Base-by-base conservation (phyloP, 2,797 vertebrate species). In the Phataginus tetradactyla region DNA sequence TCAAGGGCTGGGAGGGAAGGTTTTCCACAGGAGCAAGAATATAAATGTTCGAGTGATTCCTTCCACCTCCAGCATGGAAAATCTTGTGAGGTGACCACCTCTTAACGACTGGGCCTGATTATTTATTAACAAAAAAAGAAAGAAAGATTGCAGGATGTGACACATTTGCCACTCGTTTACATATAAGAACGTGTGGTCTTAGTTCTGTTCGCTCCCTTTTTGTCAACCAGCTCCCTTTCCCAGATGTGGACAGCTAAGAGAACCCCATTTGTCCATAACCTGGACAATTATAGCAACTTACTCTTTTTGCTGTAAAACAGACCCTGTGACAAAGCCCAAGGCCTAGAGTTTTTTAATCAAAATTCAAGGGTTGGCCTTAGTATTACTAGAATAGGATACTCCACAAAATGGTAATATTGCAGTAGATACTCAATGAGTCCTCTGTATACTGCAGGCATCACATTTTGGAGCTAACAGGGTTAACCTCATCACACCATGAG, bases 1-100 rank as follows among this genome's bases (percentile, higher is more conserved):
- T 95, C 66, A 71, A 85, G 61, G 57, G 32, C 18, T 53, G 72
- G 69, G 93, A 84, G 49, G 59, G 59, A 61, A 77, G 49, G 63
- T 71, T 97, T 97, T 94, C 94, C 86, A 90, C 37, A 71, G 91
- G 66, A 91, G 71, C 6, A 0, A 91, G 79, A 95, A 85, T 68
- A 88, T 85, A 86, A 97, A 90, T 59, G 84, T 95, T 51, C 59
- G 72, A 92, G 92, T 51, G 66, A 96, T 71, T 94, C 78, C 90
- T 94, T 88, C 83, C 42, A 90, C 77, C 42, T 80, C 78, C 23
- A 59, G 88, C 21, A 12, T 72, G 94, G 93, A 96, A 96, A 94
- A 72, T 91, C 63, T 93, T 69, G 39, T 3, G 5, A 71, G 55
- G 23, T 49, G 23, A 18, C 88, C 29, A 71, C 53, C 59, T 75